Evolutionary conservation across 2,888 invertebrate genomes (phyloP).

Genomic region (Callimorpha dominula): DNA sequence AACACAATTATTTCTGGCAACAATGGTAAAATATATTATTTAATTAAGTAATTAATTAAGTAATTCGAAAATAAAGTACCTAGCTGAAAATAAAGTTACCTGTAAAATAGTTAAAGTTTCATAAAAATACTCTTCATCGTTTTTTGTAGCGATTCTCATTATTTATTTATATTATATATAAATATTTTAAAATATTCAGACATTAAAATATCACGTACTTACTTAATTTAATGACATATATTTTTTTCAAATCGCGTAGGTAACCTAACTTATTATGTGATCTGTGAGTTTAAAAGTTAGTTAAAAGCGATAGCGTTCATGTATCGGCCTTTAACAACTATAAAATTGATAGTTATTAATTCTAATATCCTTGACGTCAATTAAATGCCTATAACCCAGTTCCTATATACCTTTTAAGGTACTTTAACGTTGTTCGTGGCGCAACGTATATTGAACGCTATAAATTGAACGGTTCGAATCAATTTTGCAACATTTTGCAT

Average conservation of each 20-base stretch:
- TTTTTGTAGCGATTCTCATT: too few relatives aligned
- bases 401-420: slow-evolving; percentile 10
- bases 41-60: too few relatives aligned
- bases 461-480: not conserved
- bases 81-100: too few relatives aligned
- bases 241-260: not conserved
- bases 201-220: too few relatives aligned
- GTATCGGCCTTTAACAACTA: not conserved
- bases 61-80: too few relatives aligned
- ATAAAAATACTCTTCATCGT: too few relatives aligned
- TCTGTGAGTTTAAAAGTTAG: not conserved
- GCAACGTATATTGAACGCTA: slow-evolving; percentile 21
- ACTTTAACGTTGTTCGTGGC: slow-evolving; percentile 8
- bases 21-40: too few relatives aligned
- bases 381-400: slow-evolving; percentile 21
- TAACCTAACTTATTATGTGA: not conserved
- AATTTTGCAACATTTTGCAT: slow-evolving; percentile 22
- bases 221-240: not conserved
- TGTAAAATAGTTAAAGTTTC: too few relatives aligned
- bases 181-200: too few relatives aligned
- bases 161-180: too few relatives aligned
- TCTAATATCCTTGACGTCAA: slow-evolving; percentile 5
- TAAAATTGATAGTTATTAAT: not conserved
- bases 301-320: not conserved
- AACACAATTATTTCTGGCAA: too few relatives aligned